Percentiles rank a stretch among this genome's conserved stretches.
Evolutionary conservation across 1,140 invertebrate genomes (phyloP).

Genomic region (Cryptotermes secundus): DNA sequence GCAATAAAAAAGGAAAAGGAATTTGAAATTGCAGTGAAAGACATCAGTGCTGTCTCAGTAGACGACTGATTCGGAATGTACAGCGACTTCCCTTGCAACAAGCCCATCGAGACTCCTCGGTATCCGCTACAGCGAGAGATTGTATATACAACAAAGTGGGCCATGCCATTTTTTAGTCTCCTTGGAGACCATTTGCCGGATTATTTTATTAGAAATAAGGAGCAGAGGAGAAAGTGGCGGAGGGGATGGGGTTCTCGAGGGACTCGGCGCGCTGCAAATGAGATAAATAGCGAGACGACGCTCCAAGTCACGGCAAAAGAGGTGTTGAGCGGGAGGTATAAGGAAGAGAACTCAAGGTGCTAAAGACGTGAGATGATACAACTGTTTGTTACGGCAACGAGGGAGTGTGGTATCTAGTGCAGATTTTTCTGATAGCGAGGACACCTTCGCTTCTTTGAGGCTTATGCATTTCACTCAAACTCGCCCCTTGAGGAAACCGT

Average conservation of each 20-base stretch:
- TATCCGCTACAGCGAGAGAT: not conserved
- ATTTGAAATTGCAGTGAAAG: too few species aligned
- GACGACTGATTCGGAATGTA: too few species aligned
- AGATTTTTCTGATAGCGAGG: not conserved
- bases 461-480: too few species aligned
- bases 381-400: not conserved
- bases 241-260: not conserved
- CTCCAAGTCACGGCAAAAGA: too few species aligned
- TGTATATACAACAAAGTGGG: not conserved
- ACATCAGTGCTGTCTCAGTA: too few species aligned
- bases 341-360: not conserved
- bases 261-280: not conserved
- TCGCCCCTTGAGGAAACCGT: too few species aligned
- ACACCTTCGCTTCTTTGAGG: too few species aligned
- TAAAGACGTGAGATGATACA: too few species aligned
- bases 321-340: not conserved
- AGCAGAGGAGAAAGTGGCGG: not conserved
- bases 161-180: not conserved
- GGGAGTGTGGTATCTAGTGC: not conserved
- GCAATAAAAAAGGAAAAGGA: too few species aligned
- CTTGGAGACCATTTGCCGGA: slow-evolving; percentile 1
- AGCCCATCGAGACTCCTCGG: not conserved
- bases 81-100: not conserved
- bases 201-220: slow-evolving; percentile 38
- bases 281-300: not conserved